Evolutionary conservation across 2,113 vertebrate genomes (phyloP), one percentile per base, ranked within the genome.

Genomic region (Hippopotamus amphibius): DNA sequence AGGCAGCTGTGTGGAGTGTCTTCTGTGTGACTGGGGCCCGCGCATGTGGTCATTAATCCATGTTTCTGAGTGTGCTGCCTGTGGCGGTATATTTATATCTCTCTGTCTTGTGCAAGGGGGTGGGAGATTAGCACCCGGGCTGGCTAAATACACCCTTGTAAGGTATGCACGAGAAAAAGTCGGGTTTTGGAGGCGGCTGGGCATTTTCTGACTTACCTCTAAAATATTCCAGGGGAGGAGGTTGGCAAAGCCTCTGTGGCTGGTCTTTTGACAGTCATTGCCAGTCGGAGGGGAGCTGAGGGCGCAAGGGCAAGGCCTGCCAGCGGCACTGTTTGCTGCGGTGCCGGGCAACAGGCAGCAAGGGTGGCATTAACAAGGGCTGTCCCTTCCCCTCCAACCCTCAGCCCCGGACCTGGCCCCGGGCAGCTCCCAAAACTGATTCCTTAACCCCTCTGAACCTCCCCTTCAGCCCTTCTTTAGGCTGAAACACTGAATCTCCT

Each of bases 181-280:
- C 17, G 3, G 81, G 61, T 84, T 92, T 88, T 90, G 79, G 80
- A 55, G 57, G 92, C 90, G 57, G 97, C 88, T 97, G 87, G 93
- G 95, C 3, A 96, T 93, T 95, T 11, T 97, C 80, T 93, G 98
- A 93, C 97, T 81, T 98, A 94, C n/a, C 93, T 96, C 97, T 98
- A 97, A 98, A 98, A 92, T 97, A 97, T 96, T 98, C 97, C 95
- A 97, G 97, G 88, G 96, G 98, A 97, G 97, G 96, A 95, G 88
- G 95, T 21, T 94, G 98, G 97, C 97, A 92, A 76, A 57, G n/a
- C 43, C 89, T 97, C 97, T 84, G 96, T 96, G 80, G 97, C 97
- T 98, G 95, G 59, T 95, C 82, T 19, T 83, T 90, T 95, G 80
- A 91, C 93, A 30, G 81, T 96, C 90, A 81, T 95, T 96, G 96